Evolutionary conservation across 2,888 invertebrate species (phyloP).

Genomic region (Gastracanthus pulcherrimus): DNA sequence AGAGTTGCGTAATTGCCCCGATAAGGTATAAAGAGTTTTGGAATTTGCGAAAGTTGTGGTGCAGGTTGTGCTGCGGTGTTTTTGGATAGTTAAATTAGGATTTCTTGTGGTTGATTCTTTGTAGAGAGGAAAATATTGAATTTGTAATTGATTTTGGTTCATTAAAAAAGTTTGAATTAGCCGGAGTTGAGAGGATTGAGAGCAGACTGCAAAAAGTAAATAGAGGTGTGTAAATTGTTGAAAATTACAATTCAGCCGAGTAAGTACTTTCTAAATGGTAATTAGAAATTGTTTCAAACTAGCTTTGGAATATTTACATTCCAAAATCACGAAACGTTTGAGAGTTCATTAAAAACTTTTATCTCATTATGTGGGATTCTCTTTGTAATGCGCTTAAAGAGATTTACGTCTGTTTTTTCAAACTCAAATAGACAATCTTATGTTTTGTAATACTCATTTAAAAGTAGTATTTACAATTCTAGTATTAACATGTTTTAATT

Average conservation of each 20-base stretch:
- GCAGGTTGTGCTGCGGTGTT: not conserved
- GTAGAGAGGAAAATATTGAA: not conserved
- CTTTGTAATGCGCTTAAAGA: not conserved
- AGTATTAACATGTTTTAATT: too few species aligned
- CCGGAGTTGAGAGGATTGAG: not conserved
- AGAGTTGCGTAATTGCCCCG: conserved; percentile 38
- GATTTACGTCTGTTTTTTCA: not conserved
- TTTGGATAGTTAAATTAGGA: not conserved
- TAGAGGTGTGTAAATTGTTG: not conserved
- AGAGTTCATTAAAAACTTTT: conserved; percentile 47
- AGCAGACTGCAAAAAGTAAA: not conserved
- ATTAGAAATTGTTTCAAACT: conserved; percentile 54
- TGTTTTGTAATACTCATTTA: too few species aligned
- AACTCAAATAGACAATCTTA: not conserved
- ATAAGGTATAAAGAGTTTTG: not conserved
- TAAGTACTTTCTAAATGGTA: conserved; percentile 45
- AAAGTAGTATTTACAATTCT: too few species aligned
- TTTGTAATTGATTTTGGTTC: conserved; percentile 12
- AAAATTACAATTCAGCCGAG: conserved; percentile 21
- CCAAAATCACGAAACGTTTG: conserved; percentile 48
- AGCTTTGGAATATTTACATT: conserved; percentile 42
- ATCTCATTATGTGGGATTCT: conserved; percentile 35
- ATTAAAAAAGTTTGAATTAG: conserved; percentile 16
- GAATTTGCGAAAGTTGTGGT: not conserved
- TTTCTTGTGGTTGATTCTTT: not conserved